These are phyloP conservation scores for Zoroaster sp. DNA, from an alignment of 53 echinoderm and acorn worm genomes.

Conservation along the genomic window DNA sequence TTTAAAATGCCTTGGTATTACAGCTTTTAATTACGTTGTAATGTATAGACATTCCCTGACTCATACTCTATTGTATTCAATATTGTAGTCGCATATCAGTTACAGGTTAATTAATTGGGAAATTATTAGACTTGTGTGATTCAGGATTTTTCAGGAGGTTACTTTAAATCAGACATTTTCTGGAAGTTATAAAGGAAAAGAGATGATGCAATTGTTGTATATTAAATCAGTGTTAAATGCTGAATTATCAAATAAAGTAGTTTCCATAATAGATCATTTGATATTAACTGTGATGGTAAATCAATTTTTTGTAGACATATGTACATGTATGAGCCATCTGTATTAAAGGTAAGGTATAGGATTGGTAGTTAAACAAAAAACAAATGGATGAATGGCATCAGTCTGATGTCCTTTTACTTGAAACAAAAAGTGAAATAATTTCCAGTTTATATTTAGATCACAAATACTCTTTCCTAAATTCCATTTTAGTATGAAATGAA, in stretches of 20 bases:
- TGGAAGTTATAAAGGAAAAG: neutral
- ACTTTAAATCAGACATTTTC: neutral
- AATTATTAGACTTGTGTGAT: neutral
- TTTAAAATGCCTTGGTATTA: neutral
- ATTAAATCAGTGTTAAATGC: neutral
- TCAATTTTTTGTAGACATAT: too few species aligned
- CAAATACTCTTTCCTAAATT: too few species aligned
- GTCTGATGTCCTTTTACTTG: neutral
- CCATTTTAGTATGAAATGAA: too few species aligned
- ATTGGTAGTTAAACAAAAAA: neutral
- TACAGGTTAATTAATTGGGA: neutral
- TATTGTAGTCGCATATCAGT: neutral
- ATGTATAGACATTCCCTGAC: neutral
- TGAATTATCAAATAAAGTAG: neutral
- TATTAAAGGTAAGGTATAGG: neutral
- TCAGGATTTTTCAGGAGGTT: neutral
- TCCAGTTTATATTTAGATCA: neutral
- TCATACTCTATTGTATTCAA: neutral
- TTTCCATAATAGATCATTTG: neutral
- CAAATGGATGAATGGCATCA: neutral
- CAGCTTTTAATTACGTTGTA: neutral
- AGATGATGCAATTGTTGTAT: conserved; percentile 37
- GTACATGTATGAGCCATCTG: neutral
- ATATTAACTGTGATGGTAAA: neutral
- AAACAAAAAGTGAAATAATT: neutral